Evolutionary conservation across 1,140 invertebrate species (phyloP).

Genomic region (Lucilia cuprina): DNA sequence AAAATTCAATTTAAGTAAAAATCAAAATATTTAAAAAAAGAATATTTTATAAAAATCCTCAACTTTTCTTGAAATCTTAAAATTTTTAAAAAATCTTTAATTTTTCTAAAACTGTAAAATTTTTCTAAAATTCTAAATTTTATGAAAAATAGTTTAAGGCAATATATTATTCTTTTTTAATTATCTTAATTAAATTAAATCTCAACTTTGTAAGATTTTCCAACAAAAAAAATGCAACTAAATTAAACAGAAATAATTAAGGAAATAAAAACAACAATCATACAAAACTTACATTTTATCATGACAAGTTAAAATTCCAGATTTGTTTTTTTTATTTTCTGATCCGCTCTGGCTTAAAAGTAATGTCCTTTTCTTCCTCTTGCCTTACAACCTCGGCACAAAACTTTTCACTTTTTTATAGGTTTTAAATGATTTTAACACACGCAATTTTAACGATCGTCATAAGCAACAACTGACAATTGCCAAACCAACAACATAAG

Average conservation of each 20-base stretch:
- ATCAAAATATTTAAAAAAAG: too few species aligned
- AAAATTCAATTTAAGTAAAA: too few species aligned
- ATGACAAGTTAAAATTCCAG: constrained; percentile 7
- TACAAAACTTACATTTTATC: constrained; percentile 7
- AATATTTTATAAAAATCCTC: too few species aligned
- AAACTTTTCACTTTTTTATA: background rate
- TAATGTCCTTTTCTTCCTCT: background rate
- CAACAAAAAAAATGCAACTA: background rate
- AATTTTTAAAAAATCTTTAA: too few species aligned
- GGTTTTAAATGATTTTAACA: background rate
- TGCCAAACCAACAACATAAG: background rate
- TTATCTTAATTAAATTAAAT: background rate
- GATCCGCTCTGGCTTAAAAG: background rate
- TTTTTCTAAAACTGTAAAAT: too few species aligned
- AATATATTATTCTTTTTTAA: too few species aligned
- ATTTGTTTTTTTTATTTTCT: background rate
- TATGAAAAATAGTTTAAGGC: too few species aligned
- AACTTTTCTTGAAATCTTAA: too few species aligned
- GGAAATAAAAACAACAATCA: background rate
- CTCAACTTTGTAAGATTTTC: background rate
- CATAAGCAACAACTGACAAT: constrained; percentile 15
- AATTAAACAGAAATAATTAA: background rate
- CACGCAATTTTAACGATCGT: constrained; percentile 8
- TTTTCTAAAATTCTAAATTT: too few species aligned
- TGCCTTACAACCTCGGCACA: background rate